Conservation (phyloP, 1,140 invertebrate genomes). For the Chlorops oryzae region DNA sequence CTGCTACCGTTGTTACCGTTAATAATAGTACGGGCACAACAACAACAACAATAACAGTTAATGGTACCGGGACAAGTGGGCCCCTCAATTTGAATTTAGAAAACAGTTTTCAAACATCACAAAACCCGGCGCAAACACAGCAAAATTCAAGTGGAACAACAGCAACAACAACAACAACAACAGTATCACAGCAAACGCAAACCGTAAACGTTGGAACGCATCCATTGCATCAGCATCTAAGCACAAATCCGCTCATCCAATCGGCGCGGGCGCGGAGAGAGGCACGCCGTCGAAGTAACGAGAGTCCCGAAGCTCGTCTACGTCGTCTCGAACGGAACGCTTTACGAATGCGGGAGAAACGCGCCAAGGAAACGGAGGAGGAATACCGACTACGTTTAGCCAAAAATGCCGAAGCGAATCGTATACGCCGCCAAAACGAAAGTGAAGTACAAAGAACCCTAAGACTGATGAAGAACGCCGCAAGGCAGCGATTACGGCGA, state of each 20-base stretch:
- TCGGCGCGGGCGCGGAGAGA: conserved; percentile 38
- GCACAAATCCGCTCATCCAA: conserved; percentile 28
- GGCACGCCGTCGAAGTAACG: conserved; percentile 42
- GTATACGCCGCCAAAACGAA: conserved; percentile 44
- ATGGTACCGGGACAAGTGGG: too few species aligned
- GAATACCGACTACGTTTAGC: conserved; percentile 43
- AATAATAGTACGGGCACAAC: conserved; percentile 17
- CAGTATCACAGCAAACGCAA: conserved; percentile 14
- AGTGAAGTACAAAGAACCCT: conserved; percentile 48
- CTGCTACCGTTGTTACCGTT: conserved; percentile 18
- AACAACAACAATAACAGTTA: conserved; percentile 12
- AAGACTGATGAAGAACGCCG: conserved; percentile 49
- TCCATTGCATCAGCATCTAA: conserved; percentile 40
- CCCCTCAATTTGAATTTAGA: conserved; percentile 27
- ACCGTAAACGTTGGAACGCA: conserved; percentile 22
- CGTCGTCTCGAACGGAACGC: conserved; percentile 42
- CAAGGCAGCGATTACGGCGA: conserved; percentile 39
- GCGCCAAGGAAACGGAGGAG: conserved; percentile 38
- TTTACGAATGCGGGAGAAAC: conserved; percentile 43
- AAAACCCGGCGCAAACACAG: conserved; percentile 21
- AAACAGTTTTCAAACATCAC: conserved; percentile 26
- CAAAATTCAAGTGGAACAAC: conserved; percentile 12
- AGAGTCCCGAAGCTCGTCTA: conserved; percentile 38
- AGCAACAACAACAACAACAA: conserved; percentile 5
- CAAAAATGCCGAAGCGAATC: conserved; percentile 46